Evolutionary conservation across 2,888 invertebrate genomes (phyloP).

Genomic region (Drosophila macrospina): DNA sequence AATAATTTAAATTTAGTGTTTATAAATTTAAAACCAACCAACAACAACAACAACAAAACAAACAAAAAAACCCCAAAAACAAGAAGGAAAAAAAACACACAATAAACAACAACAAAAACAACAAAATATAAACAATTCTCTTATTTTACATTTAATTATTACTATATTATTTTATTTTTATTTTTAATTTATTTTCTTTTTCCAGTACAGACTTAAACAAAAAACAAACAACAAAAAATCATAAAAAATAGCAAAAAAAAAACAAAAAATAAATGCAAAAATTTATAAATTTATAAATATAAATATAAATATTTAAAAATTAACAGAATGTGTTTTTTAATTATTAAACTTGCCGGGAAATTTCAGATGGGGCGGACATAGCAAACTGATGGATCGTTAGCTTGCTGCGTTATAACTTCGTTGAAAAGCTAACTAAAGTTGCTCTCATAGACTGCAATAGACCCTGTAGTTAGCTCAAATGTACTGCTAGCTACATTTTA

Average conservation of each 20-base stretch:
- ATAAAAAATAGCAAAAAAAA: too few relatives aligned
- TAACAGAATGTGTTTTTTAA: background rate
- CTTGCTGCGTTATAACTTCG: background rate
- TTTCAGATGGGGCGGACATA: constrained; percentile 6
- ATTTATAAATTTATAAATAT: constrained; percentile 25
- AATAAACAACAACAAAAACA: constrained; percentile 48
- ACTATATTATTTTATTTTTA: constrained; percentile 11
- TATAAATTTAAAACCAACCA: constrained; percentile 45
- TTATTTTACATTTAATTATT: constrained; percentile 12
- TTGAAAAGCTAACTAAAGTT: background rate
- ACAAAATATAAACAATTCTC: constrained; percentile 8
- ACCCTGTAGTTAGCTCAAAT: background rate
- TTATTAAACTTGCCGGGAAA: too few relatives aligned
- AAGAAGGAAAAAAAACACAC: constrained; percentile 42
- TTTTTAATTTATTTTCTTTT: constrained; percentile 17
- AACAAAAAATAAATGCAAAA: constrained; percentile 15
- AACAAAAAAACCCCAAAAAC: constrained; percentile 30
- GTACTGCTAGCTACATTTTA: too few relatives aligned
- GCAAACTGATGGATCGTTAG: background rate
- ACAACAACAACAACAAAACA: constrained; percentile 34
- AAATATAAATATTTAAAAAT: constrained; percentile 31
- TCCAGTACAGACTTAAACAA: constrained; percentile 13
- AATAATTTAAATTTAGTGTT: constrained; percentile 70
- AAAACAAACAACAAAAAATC: constrained; percentile 16
- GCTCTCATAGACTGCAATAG: background rate